These are phyloP conservation scores for Turritopsis rubra DNA, from an alignment of 30 jellyfish, hydroid and myxozoan genomes.

Conservation along the genomic window DNA sequence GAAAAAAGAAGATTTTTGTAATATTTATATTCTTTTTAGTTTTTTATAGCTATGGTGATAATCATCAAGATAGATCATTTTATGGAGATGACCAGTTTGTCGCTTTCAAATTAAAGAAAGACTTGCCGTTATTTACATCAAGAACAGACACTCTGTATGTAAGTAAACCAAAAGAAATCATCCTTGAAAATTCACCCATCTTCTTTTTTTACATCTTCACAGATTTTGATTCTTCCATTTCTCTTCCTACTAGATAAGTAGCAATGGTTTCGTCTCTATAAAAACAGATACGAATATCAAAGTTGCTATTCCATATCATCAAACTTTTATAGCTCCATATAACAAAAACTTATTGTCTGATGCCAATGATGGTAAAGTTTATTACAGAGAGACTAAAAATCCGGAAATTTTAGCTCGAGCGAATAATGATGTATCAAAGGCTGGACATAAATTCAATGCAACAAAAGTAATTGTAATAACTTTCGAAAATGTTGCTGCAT, in stretches of 20 bases:
- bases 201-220: neutral
- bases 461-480: neutral
- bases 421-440: neutral
- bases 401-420: neutral
- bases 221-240: no score
- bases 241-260: neutral
- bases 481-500: constrained; percentile 1
- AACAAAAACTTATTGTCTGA: neutral
- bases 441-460: neutral
- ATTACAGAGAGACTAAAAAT: neutral
- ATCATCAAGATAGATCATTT: neutral
- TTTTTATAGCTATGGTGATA: neutral
- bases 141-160: neutral
- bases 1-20: neutral
- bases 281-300: neutral
- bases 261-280: constrained; percentile 9
- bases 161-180: neutral
- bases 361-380: neutral
- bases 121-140: neutral
- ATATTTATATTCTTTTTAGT: neutral
- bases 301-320: neutral
- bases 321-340: neutral
- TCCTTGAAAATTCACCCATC: neutral
- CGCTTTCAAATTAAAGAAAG: neutral
- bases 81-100: constrained; percentile 8